Conservation (phyloP, 2,113 vertebrate species). For the Himantopus leucocephalus region DNA sequence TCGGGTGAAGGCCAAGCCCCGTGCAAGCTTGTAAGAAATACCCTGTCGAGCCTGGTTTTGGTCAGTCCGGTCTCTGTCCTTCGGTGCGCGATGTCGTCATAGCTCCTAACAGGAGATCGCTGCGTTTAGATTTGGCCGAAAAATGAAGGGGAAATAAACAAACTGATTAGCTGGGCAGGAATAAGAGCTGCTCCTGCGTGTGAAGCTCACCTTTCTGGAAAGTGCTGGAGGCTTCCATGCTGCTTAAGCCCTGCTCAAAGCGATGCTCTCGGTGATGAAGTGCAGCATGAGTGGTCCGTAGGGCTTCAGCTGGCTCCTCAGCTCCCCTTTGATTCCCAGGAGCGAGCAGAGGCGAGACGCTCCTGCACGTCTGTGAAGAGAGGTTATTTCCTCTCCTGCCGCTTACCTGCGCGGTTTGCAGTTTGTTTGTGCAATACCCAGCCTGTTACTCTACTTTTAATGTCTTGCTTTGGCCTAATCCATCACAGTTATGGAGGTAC, state of each 20-base stretch:
- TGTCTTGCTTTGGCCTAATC: background rate
- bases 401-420: background rate
- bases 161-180: background rate
- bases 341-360: background rate
- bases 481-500: rapidly evolving
- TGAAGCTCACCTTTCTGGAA: background rate
- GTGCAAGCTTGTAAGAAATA: background rate
- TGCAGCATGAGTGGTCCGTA: background rate
- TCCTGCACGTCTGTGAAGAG: rapidly evolving
- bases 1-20: background rate
- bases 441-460: rapidly evolving
- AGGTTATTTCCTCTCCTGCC: background rate
- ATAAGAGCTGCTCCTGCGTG: background rate
- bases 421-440: background rate
- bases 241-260: background rate
- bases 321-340: background rate
- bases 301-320: background rate
- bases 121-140: background rate
- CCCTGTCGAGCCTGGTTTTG: background rate
- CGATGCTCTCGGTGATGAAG: background rate
- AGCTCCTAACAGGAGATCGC: background rate
- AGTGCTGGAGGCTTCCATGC: background rate
- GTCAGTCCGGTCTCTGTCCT: background rate
- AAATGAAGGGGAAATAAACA: background rate
- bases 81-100: rapidly evolving